phyloP scores from a whole-genome alignment of 2,113 vertebrate species.

The Syngnathus scovelli region DNA sequence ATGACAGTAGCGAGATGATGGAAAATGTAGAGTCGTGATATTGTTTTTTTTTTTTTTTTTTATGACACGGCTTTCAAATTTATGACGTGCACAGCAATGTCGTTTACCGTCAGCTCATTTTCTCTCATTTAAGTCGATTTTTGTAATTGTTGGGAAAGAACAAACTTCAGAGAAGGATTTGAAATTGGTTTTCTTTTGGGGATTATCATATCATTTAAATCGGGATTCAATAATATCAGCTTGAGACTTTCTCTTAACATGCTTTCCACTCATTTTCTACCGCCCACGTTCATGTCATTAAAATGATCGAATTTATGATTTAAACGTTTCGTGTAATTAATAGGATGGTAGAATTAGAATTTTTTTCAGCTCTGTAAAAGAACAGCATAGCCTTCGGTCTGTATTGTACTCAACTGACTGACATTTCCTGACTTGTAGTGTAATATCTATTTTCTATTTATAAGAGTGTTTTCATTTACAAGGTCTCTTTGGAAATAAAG shows the following conservation, averaged over 20 bases:
- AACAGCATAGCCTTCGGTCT: slow-evolving; percentile 23
- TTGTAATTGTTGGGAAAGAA: slow-evolving; percentile 17
- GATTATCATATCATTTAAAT: slow-evolving; percentile 52
- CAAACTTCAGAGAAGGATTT: slow-evolving; percentile 17
- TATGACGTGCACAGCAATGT: slow-evolving; percentile 32
- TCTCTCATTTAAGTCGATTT: not conserved
- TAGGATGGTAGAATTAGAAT: not conserved
- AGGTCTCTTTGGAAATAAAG: slow-evolving; percentile 1
- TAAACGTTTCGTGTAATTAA: not conserved
- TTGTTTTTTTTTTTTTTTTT: slow-evolving; percentile 21
- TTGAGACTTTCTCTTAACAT: slow-evolving; percentile 6
- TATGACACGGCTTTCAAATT: slow-evolving; percentile 26
- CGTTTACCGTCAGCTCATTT: slow-evolving; percentile 26
- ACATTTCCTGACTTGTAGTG: slow-evolving; percentile 18
- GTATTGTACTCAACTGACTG: slow-evolving; percentile 23
- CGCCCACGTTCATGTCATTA: too few species aligned
- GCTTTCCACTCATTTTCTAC: slow-evolving; percentile 1
- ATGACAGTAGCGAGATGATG: slow-evolving; percentile 38
- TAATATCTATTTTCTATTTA: slow-evolving; percentile 32
- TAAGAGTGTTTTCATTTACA: slow-evolving; percentile 18
- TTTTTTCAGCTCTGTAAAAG: slow-evolving; percentile 19
- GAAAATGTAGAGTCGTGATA: slow-evolving; percentile 30
- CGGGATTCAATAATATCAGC: slow-evolving; percentile 42
- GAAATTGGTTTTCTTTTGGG: slow-evolving; percentile 29
- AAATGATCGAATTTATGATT: too few species aligned